Evolutionary conservation across 1,140 invertebrate species (phyloP), one percentile per base, ranked within the genome.

Genomic region (Wiebesia pumilae): DNA sequence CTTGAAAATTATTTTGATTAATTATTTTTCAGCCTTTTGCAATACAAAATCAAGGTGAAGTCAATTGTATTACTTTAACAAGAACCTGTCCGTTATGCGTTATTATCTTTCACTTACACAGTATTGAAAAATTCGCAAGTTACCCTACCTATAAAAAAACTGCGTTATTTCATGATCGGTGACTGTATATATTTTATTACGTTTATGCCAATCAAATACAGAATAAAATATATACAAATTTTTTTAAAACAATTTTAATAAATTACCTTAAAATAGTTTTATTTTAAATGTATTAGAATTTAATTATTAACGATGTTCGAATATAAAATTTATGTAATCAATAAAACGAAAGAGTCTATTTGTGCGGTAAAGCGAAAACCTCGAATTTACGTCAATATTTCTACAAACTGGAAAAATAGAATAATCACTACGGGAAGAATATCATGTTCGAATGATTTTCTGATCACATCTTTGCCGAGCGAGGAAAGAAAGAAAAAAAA

Each of bases 391-490:
- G 38, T 75, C 27, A 43, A 24, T 75, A 69, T 71, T 71, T 21
- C 6, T 71, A 62, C 27, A 71, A 71, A 14, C 4, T 16, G 24
- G 65, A 65, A 62, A 71, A 40, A 71, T 67, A 51, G 65, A 71
- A 82, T 82, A 82, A 40, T 67, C 65, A 62, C 21, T 69, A 30
- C 65, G n/a, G 10, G 9, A n/a, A 54, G 43, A n/a, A 73, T 71
- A 83, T 83, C 67, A 51, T 38, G 43, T 71, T 82, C 33, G 33
- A 83, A 75, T 69, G 30, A 58, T 21, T 77, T 83, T 58, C 38
- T 79, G 47, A 58, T 43, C 75, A 78, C 35, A 51, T 54, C 54
- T 58, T 85, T 51, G 58, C 33, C 33, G 30, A 67, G 47, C 40
- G 69, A 79, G 24, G 51, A 69, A 43, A 33, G 47, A 54, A 65